A percentile compares a stretch with the other conserved stretches of the same genome.
Conservation (phyloP, 2,888 invertebrate genomes). For the Phortica magna region DNA sequence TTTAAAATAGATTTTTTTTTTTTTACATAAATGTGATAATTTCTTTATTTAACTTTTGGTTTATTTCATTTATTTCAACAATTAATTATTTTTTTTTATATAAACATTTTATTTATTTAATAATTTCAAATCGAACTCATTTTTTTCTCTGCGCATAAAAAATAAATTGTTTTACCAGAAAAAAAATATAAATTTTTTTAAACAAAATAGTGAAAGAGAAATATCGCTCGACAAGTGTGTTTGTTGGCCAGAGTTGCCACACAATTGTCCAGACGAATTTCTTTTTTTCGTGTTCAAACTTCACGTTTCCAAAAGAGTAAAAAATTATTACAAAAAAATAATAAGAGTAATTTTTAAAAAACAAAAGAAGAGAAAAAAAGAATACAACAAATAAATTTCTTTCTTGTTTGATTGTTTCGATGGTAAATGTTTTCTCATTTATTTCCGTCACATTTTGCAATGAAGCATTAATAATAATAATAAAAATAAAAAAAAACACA, state of each 20-base stretch:
- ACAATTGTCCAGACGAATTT: constrained; percentile 11
- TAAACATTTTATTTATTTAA: constrained; percentile 57
- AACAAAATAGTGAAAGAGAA: background rate
- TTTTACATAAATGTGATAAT: constrained; percentile 19
- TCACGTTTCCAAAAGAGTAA: constrained; percentile 39
- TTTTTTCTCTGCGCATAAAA: constrained; percentile 33
- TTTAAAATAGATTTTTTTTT: constrained; percentile 14
- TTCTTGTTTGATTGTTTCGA: constrained; percentile 78
- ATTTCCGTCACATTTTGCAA: constrained; percentile 58
- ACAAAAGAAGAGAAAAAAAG: background rate
- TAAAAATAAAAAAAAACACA: constrained; percentile 26
- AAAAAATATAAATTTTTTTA: constrained; percentile 12
- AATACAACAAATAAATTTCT: constrained; percentile 71
- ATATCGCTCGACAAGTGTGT: background rate
- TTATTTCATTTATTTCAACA: constrained; percentile 50
- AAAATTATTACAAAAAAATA: constrained; percentile 18
- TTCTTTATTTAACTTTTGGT: constrained; percentile 68
- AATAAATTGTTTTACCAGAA: constrained; percentile 40
- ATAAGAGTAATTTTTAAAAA: constrained; percentile 12
- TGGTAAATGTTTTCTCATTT: constrained; percentile 75
- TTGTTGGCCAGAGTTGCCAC: background rate
- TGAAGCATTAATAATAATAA: background rate
- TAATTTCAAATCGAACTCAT: constrained; percentile 44
- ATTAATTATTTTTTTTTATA: constrained; percentile 51
- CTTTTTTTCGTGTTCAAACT: constrained; percentile 35